Evolutionary conservation across 2,797 vertebrate genomes (phyloP).

Genomic region (Acridotheres tristis): DNA sequence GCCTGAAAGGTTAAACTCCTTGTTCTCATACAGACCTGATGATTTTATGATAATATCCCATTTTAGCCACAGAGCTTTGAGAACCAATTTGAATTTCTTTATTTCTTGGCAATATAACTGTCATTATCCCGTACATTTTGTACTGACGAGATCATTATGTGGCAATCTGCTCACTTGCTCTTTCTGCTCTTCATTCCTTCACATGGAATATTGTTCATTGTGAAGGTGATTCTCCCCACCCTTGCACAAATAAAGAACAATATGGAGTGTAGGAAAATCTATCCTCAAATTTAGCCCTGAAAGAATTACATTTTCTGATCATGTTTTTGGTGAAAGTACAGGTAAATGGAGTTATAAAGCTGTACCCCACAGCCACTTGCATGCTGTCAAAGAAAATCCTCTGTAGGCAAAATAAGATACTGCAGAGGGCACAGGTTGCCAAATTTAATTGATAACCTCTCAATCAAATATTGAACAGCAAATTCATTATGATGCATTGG

Average conservation of each 20-base stretch:
- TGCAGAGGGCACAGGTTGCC: neutral
- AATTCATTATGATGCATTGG: neutral
- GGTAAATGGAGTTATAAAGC: neutral
- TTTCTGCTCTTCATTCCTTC: neutral
- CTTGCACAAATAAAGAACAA: neutral
- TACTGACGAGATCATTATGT: neutral
- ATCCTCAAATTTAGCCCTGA: neutral
- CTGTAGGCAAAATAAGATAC: neutral
- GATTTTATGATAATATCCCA: neutral
- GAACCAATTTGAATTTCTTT: neutral
- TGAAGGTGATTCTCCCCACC: neutral
- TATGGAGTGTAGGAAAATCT: neutral
- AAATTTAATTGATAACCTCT: neutral
- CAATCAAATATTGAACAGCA: neutral
- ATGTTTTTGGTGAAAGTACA: neutral
- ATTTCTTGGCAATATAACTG: neutral
- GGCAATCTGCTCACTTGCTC: neutral
- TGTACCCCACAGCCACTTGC: neutral
- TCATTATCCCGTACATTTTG: neutral
- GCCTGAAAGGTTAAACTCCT: neutral
- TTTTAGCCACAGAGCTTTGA: neutral
- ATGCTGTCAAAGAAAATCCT: neutral
- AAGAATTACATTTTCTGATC: neutral
- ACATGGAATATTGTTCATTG: neutral
- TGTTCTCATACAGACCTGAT: neutral